These are phyloP conservation scores for Linepithema humile DNA, from an alignment of 1,140 invertebrate genomes.

Conservation along the genomic window DNA sequence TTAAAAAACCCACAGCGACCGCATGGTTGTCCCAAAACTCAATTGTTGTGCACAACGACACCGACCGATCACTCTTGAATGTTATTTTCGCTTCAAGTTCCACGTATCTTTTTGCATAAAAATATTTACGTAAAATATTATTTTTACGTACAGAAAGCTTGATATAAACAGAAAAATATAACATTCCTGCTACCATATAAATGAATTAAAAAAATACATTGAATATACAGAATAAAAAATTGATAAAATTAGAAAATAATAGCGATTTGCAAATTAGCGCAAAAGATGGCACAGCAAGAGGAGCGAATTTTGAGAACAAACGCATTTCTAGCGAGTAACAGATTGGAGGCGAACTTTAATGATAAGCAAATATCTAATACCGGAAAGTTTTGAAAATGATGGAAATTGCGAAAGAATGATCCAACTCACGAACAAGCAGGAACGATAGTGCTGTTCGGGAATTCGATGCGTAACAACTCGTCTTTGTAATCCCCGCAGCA, in stretches of 20 bases:
- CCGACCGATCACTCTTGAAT: slow-evolving; percentile 43
- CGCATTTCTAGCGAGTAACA: too few relatives aligned
- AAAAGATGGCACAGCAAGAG: too few relatives aligned
- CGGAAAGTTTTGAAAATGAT: not conserved
- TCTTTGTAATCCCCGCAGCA: slow-evolving; percentile 33
- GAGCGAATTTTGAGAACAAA: too few relatives aligned
- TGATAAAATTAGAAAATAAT: too few relatives aligned
- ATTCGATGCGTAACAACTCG: slow-evolving; percentile 36
- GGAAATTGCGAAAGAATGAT: not conserved
- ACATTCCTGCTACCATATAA: too few relatives aligned
- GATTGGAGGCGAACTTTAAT: too few relatives aligned
- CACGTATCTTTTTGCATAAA: slow-evolving; percentile 11
- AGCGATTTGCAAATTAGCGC: too few relatives aligned
- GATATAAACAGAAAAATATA: not conserved
- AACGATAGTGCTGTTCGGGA: slow-evolving; percentile 29
- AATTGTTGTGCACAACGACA: slow-evolving; percentile 32
- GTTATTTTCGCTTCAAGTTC: slow-evolving; percentile 43
- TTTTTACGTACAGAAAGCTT: not conserved
- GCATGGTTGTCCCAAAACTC: not conserved
- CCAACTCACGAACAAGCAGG: slow-evolving; percentile 31
- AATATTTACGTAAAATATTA: not conserved
- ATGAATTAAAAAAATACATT: too few relatives aligned
- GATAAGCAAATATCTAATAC: too few relatives aligned
- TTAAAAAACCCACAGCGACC: not conserved
- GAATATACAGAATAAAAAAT: too few relatives aligned